phyloP scores from a whole-genome alignment of 2,797 vertebrate species.

The Myripristis jacobus region DNA sequence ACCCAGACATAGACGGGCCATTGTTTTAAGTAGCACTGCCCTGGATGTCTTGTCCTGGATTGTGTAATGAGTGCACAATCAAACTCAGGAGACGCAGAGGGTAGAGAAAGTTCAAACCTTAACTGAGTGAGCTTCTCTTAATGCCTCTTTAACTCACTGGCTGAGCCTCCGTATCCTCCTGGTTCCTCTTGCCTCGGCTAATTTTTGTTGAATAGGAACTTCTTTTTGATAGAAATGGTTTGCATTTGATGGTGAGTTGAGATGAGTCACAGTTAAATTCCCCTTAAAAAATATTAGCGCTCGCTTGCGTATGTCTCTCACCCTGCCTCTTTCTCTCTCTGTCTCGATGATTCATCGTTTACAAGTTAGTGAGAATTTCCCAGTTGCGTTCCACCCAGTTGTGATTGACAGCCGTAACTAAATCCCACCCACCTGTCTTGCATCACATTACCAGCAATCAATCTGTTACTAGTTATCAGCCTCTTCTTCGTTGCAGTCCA shows the following conservation, averaged over 20 bases:
- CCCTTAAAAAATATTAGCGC: slow-evolving; percentile 61
- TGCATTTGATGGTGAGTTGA: slow-evolving; percentile 48
- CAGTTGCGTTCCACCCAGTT: slow-evolving; percentile 68
- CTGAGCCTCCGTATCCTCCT: slow-evolving; percentile 29
- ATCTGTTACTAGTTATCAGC: slow-evolving; percentile 59
- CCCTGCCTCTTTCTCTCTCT: slow-evolving; percentile 39
- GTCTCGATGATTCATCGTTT: slow-evolving; percentile 72
- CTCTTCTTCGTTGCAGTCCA: slow-evolving; percentile 35
- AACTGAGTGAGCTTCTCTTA: slow-evolving; percentile 17
- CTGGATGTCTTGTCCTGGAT: slow-evolving; percentile 56
- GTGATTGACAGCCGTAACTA: slow-evolving; percentile 63
- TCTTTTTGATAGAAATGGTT: slow-evolving; percentile 57
- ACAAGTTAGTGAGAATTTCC: slow-evolving; percentile 66
- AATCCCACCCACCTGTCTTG: slow-evolving; percentile 65
- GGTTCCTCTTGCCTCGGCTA: slow-evolving; percentile 21
- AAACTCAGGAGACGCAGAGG: slow-evolving; percentile 55
- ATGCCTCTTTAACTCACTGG: slow-evolving; percentile 46
- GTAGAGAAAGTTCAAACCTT: slow-evolving; percentile 69
- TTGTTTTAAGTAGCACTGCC: slow-evolving; percentile 55
- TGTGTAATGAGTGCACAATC: slow-evolving; percentile 71
- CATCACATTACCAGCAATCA: slow-evolving; percentile 64
- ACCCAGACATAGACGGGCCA: slow-evolving; percentile 58
- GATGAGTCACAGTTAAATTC: slow-evolving; percentile 69
- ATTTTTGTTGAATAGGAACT: slow-evolving; percentile 41
- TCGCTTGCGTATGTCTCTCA: slow-evolving; percentile 59